A percentile compares a stretch with the other conserved stretches of the same genome.
Evolutionary conservation across 2,113 vertebrate species (phyloP).

Genomic region (Dinomys branickii): DNA sequence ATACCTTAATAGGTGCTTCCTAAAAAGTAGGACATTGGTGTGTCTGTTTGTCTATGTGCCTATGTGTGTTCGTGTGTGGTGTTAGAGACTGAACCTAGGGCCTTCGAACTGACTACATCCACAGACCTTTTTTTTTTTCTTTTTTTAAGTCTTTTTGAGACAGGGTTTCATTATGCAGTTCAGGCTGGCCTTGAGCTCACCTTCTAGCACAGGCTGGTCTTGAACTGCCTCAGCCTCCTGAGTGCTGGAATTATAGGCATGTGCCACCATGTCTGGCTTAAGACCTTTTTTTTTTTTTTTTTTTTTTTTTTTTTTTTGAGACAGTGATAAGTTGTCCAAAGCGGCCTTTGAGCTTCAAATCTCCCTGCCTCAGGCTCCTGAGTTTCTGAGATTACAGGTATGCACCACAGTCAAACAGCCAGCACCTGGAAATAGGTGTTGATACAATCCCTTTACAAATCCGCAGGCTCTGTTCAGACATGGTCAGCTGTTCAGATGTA

Average conservation of each 20-base stretch:
- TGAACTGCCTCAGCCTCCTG: too few relatives aligned
- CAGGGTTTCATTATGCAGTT: background rate
- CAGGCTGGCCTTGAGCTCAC: too few relatives aligned
- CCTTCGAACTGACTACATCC: background rate
- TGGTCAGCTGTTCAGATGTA: background rate
- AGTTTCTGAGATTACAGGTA: background rate
- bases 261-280: too few relatives aligned
- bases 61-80: background rate
- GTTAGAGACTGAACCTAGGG: background rate
- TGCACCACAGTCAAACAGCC: background rate
- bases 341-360: background rate
- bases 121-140: background rate
- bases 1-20: background rate
- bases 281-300: background rate
- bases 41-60: background rate
- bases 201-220: too few relatives aligned
- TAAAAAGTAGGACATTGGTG: background rate
- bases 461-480: background rate
- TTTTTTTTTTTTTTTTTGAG: background rate
- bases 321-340: background rate
- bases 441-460: background rate
- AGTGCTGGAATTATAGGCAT: too few relatives aligned
- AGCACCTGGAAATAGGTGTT: background rate
- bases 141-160: background rate
- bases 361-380: background rate